Percentiles rank a stretch among this genome's conserved stretches.
phyloP scores from a whole-genome alignment of 2,113 vertebrate genomes.

The Aphyosemion australe region DNA sequence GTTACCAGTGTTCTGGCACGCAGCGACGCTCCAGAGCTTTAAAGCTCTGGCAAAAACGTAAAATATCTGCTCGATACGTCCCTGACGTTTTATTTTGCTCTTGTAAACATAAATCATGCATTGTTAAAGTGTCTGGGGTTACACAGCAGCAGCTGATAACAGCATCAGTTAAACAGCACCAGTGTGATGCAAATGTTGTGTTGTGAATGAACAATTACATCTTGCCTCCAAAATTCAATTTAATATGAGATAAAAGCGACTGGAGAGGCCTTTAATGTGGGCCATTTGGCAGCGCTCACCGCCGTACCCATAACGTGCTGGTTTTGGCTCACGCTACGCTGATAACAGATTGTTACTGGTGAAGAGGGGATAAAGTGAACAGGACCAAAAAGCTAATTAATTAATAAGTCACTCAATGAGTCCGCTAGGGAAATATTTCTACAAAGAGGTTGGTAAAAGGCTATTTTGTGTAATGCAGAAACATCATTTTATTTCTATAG shows the following conservation, averaged over 20 bases:
- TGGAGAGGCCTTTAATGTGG: conserved; percentile 14
- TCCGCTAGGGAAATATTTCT: not conserved
- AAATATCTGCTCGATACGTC: conserved; percentile 37
- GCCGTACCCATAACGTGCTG: conserved; percentile 19
- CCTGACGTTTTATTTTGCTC: conserved; percentile 16
- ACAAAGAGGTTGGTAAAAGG: not conserved
- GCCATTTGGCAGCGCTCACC: conserved; percentile 13
- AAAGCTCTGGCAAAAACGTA: conserved; percentile 26
- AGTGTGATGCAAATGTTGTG: conserved; percentile 36
- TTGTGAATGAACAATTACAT: conserved; percentile 23
- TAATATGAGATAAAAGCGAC: conserved; percentile 32
- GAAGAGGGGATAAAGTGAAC: not conserved
- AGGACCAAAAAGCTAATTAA: not conserved
- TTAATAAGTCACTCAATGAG: not conserved
- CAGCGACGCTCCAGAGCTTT: conserved; percentile 7
- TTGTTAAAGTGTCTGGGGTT: conserved; percentile 27
- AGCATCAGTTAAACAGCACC: conserved; percentile 25
- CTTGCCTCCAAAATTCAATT: conserved; percentile 24
- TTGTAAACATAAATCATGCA: conserved; percentile 47
- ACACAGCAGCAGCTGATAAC: conserved; percentile 6
- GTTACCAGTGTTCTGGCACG: not conserved
- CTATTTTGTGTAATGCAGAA: not conserved
- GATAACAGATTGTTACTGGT: conserved; percentile 4
- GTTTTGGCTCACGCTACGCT: conserved; percentile 7
- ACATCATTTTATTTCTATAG: not conserved